phyloP scores from a whole-genome alignment of 1,140 invertebrate species.

The Calosoma granatense region DNA sequence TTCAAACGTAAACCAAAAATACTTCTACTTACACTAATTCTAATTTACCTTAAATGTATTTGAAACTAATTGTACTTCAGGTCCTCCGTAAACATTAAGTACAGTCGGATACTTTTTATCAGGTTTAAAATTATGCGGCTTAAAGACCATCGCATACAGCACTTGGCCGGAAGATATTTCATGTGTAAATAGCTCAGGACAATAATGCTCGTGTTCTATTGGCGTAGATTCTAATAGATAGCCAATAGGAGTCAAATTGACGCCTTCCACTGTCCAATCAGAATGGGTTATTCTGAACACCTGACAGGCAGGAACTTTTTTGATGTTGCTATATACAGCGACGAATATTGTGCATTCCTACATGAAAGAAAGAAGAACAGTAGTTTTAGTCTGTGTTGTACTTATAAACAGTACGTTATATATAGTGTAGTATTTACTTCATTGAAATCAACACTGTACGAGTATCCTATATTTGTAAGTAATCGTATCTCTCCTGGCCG shows the following conservation, averaged over 20 bases:
- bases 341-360: conserved; percentile 79
- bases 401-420: no score
- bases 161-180: conserved; percentile 60
- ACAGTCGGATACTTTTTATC: conserved; percentile 86
- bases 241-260: conserved; percentile 54
- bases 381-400: no score
- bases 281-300: conserved; percentile 62
- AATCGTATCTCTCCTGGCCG: conserved; percentile 55
- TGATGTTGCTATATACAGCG: conserved; percentile 81
- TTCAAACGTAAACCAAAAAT: not conserved
- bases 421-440: conserved; percentile 45
- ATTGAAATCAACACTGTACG: conserved; percentile 71
- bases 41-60: conserved; percentile 81
- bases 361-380: no score
- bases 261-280: conserved; percentile 53
- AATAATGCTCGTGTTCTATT: conserved; percentile 46
- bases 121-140: conserved; percentile 66
- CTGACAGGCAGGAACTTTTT: conserved; percentile 67
- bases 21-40: not conserved
- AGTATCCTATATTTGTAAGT: conserved; percentile 63
- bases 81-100: conserved; percentile 94
- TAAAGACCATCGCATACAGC: conserved; percentile 87
- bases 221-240: conserved; percentile 53
- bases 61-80: conserved; percentile 93
- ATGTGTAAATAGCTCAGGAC: conserved; percentile 64